Percentiles rank a stretch among this genome's conserved stretches.
phyloP scores from a whole-genome alignment of 2,888 invertebrate genomes.

The Blastobasis lacticolella region DNA sequence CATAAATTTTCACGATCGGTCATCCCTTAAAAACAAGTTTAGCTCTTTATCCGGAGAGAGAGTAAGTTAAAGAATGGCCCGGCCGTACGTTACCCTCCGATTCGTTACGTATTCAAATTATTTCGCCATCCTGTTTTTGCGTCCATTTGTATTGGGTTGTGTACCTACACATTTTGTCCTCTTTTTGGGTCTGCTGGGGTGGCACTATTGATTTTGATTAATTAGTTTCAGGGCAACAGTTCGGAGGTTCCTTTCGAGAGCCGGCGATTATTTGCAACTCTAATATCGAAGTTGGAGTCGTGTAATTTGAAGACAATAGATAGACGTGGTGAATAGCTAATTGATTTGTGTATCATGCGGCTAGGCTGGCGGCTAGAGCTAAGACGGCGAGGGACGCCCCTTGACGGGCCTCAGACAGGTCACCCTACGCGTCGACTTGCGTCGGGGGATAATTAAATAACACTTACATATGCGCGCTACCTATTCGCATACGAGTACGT shows the following conservation, averaged over 20 bases:
- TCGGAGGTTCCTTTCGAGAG: neutral
- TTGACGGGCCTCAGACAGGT: conserved; percentile 48
- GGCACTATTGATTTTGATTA: conserved; percentile 44
- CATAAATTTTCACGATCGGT: conserved; percentile 73
- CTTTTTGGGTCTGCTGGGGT: conserved; percentile 29
- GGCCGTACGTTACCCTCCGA: conserved; percentile 61
- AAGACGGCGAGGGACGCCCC: conserved; percentile 37
- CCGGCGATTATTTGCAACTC: too few species aligned
- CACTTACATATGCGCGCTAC: conserved; percentile 18
- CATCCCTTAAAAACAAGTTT: conserved; percentile 75
- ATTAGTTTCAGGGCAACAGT: conserved; percentile 27
- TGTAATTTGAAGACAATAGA: conserved; percentile 12
- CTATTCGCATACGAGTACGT: too few species aligned
- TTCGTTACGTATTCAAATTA: conserved; percentile 74
- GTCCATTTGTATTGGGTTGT: conserved; percentile 51
- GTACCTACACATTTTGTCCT: conserved; percentile 39
- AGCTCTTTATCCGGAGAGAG: conserved; percentile 66
- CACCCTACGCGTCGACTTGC: conserved; percentile 41
- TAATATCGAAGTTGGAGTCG: too few species aligned
- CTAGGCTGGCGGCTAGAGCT: conserved; percentile 17
- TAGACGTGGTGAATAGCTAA: conserved; percentile 36
- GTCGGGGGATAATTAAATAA: conserved; percentile 56
- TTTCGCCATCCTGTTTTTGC: conserved; percentile 65
- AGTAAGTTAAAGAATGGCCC: conserved; percentile 68
- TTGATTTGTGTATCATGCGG: conserved; percentile 51